Percentiles rank a stretch among this genome's conserved stretches.
These are phyloP conservation scores for Calonectris borealis DNA, from an alignment of 2,113 vertebrate species.

Conservation along the genomic window DNA sequence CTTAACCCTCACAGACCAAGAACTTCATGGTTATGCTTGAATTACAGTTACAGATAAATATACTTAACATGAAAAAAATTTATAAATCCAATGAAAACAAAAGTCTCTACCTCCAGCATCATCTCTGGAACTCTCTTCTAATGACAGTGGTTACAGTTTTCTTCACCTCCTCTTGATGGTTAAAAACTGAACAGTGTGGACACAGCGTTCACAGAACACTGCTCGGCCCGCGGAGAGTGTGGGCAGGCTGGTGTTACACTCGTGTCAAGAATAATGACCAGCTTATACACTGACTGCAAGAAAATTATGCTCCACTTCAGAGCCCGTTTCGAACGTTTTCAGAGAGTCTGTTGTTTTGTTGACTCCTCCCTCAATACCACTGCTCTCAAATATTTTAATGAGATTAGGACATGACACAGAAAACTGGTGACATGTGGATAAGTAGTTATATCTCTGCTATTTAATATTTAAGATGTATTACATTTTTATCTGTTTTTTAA, in stretches of 20 bases:
- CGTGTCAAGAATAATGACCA: not conserved
- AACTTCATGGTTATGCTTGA: not conserved
- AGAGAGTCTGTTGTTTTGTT: not conserved
- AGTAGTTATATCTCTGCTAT: not conserved
- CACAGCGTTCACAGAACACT: not conserved
- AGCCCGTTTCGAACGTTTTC: not conserved
- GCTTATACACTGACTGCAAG: not conserved
- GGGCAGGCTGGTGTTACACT: not conserved
- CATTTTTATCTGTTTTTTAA: not conserved
- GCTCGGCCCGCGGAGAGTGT: rapidly evolving
- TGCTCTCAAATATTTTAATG: not conserved
- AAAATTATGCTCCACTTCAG: not conserved
- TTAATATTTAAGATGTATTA: not conserved
- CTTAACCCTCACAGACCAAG: not conserved
- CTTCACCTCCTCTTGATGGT: not conserved
- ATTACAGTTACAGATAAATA: not conserved
- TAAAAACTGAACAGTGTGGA: not conserved
- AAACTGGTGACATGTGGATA: not conserved
- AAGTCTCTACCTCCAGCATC: not conserved
- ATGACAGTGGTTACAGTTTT: not conserved
- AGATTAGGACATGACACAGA: not conserved
- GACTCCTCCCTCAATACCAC: not conserved
- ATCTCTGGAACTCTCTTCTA: not conserved
- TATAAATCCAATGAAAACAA: not conserved
- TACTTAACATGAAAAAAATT: not conserved